phyloP scores from a whole-genome alignment of 1,140 invertebrate genomes.

The Cylas formicarius region DNA sequence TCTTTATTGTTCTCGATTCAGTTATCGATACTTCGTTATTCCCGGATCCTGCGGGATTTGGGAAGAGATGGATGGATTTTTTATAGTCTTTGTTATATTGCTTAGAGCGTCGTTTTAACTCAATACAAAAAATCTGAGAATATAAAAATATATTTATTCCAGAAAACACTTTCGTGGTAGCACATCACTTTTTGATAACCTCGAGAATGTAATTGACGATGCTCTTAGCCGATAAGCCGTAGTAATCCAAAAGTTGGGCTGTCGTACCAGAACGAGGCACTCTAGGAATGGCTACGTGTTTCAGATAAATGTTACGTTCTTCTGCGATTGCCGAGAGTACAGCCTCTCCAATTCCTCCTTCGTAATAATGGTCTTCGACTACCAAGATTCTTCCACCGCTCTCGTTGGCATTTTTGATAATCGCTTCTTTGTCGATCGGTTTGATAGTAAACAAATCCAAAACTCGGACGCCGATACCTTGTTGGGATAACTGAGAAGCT shows the following conservation, averaged over 20 bases:
- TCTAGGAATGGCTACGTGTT: constrained; percentile 74
- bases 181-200: constrained; percentile 49
- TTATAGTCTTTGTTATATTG: constrained; percentile 31
- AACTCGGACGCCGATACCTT: constrained; percentile 67
- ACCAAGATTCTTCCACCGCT: constrained; percentile 79
- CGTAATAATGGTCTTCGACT: constrained; percentile 95
- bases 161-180: not conserved
- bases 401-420: constrained; percentile 71
- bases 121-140: no score
- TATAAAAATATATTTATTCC: no score
- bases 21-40: constrained; percentile 37
- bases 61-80: constrained; percentile 40
- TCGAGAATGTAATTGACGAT: constrained; percentile 66
- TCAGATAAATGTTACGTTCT: constrained; percentile 66
- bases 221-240: constrained; percentile 76
- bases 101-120: no score
- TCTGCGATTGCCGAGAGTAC: constrained; percentile 73
- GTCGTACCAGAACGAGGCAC: constrained; percentile 90
- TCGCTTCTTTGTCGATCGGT: constrained; percentile 76
- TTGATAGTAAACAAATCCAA: constrained; percentile 95
- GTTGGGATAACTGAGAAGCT: constrained; percentile 63
- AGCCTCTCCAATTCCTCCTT: constrained; percentile 94
- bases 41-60: constrained; percentile 29
- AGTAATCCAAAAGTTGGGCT: constrained; percentile 75
- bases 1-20: constrained; percentile 40